Evolutionary conservation across 2,797 vertebrate species (phyloP).

Genomic region (Pseudotriccus pelzelni): DNA sequence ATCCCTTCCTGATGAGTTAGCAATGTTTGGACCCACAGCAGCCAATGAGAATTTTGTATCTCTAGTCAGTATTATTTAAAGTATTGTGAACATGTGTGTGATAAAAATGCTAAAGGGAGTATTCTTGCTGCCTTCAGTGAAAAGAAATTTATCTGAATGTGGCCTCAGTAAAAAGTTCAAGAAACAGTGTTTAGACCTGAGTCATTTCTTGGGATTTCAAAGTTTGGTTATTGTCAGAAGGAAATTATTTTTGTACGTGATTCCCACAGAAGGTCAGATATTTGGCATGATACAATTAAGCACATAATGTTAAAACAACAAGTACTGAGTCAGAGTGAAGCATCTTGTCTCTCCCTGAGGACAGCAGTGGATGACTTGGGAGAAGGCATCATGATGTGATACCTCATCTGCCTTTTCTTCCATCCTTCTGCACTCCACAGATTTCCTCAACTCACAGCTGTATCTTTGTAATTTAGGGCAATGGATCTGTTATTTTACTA

Average conservation of each 20-base stretch:
- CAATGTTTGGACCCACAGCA: not conserved
- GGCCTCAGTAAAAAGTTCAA: not conserved
- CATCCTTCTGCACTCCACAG: not conserved
- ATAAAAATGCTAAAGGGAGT: not conserved
- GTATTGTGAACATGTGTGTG: not conserved
- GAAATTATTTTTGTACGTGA: not conserved
- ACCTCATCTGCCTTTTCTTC: not conserved
- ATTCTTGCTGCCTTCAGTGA: not conserved
- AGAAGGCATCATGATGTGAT: not conserved
- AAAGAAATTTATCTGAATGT: not conserved
- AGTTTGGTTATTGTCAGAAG: not conserved
- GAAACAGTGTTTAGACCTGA: not conserved
- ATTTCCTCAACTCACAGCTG: not conserved
- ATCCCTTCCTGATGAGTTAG: not conserved
- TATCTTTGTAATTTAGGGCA: not conserved
- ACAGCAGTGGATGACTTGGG: not conserved
- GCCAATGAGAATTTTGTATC: not conserved
- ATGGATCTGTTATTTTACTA: not conserved
- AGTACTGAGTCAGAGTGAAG: not conserved
- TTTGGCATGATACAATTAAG: not conserved
- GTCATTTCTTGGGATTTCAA: not conserved
- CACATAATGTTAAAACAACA: not conserved
- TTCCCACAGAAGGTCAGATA: not conserved
- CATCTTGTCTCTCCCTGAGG: not conserved
- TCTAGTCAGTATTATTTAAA: not conserved